phyloP scores from a whole-genome alignment of 2,113 vertebrate genomes.

The Argyrosomus japonicus region DNA sequence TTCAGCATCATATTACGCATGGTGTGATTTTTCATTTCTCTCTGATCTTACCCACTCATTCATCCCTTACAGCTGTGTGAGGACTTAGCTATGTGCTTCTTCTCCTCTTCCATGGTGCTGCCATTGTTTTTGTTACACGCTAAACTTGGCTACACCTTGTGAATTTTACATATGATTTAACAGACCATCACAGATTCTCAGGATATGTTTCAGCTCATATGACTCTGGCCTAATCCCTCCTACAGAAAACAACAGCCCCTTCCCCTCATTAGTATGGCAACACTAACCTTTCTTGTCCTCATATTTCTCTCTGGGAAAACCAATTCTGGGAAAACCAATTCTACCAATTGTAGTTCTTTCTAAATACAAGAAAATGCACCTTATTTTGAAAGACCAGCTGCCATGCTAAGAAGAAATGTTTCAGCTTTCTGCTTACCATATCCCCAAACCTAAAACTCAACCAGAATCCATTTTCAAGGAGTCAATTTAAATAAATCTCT shows the following conservation, averaged over 20 bases:
- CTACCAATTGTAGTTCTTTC: not conserved
- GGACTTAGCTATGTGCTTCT: conserved; percentile 47
- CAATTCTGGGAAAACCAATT: conserved; percentile 1
- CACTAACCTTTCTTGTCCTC: not conserved
- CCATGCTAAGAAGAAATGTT: not conserved
- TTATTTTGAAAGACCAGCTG: not conserved
- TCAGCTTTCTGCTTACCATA: not conserved
- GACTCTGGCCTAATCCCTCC: conserved; percentile 31
- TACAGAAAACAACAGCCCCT: not conserved
- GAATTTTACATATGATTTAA: conserved; percentile 46
- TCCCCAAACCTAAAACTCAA: too few species aligned
- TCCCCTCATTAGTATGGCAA: not conserved
- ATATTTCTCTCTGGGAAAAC: not conserved
- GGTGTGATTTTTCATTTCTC: conserved; percentile 39
- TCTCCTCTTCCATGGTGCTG: conserved; percentile 38
- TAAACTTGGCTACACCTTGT: not conserved
- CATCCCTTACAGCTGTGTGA: conserved; percentile 5
- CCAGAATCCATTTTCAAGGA: too few species aligned
- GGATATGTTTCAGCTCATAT: conserved; percentile 14
- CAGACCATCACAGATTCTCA: conserved; percentile 16
- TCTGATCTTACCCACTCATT: conserved; percentile 12
- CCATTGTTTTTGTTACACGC: conserved; percentile 48
- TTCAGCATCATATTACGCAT: conserved; percentile 24
- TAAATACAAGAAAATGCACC: not conserved
- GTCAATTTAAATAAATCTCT: too few species aligned